These are phyloP conservation scores for Hofmannophila pseudospretella DNA, from an alignment of 2,888 invertebrate species.

Conservation along the genomic window DNA sequence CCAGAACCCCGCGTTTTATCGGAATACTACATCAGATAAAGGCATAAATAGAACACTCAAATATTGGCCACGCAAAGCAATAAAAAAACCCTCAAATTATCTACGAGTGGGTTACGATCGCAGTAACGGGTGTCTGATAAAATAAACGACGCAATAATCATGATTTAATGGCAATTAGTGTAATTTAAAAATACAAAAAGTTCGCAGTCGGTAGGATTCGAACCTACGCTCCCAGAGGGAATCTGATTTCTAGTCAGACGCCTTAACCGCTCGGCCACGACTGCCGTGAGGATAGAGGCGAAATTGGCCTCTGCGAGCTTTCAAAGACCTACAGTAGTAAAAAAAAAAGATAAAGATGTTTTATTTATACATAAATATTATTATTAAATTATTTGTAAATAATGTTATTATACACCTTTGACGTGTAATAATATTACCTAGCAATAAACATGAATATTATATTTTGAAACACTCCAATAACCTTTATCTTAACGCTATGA, in stretches of 20 bases:
- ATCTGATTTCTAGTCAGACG: conserved; percentile 93
- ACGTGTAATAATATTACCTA: no score
- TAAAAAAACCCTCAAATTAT: conserved; percentile 36
- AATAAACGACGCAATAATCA: conserved; percentile 26
- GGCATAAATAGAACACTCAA: conserved; percentile 15
- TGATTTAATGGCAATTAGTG: conserved; percentile 6
- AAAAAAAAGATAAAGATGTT: background rate
- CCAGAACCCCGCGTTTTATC: conserved; percentile 20
- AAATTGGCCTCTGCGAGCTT: conserved; percentile 5
- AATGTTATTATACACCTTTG: no score
- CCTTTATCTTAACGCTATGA: no score
- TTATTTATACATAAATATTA: no score
- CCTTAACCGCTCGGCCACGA: conserved; percentile 93
- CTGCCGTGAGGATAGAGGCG: conserved; percentile 64
- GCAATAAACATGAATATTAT: no score
- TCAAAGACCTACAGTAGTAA: conserved; percentile 11
- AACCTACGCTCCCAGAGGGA: conserved; percentile 90
- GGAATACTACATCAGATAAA: conserved; percentile 17
- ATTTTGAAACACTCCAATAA: no score
- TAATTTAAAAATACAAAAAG: conserved; percentile 18
- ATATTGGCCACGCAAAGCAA: conserved; percentile 24
- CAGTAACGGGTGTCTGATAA: conserved; percentile 25
- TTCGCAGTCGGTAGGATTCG: conserved; percentile 90
- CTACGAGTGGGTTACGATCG: conserved; percentile 14
- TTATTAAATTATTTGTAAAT: no score